Evolutionary conservation across 2,113 vertebrate species (phyloP).

Genomic region (Osmerus eperlanus): DNA sequence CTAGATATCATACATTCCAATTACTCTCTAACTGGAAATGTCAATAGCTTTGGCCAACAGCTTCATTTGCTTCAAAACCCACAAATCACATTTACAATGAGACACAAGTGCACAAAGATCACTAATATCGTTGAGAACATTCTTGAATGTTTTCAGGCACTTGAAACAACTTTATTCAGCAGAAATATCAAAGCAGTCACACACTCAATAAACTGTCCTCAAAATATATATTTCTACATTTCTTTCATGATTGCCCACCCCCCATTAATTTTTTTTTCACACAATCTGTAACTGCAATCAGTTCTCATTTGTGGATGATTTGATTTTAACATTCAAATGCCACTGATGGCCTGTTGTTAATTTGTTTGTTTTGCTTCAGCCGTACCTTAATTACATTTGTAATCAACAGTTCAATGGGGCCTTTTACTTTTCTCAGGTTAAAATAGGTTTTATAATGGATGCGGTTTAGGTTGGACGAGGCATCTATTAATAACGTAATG

Average conservation of each 20-base stretch:
- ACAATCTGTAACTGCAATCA: neutral
- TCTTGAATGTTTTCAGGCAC: neutral
- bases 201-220: no score
- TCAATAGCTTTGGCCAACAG: no score
- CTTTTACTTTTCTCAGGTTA: conserved; percentile 60
- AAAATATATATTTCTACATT: no score
- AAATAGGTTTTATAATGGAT: conserved; percentile 67
- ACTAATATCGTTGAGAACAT: neutral
- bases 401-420: conserved; percentile 64
- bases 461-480: conserved; percentile 53
- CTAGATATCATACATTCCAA: no score
- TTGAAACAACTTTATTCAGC: no score
- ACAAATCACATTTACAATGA: no score
- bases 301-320: conserved; percentile 49
- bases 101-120: no score
- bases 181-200: no score
- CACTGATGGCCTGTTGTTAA: conserved; percentile 54
- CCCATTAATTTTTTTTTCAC: no score
- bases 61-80: no score
- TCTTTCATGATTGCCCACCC: no score
- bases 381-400: conserved; percentile 60
- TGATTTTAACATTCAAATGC: conserved; percentile 50
- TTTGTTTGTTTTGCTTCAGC: conserved; percentile 62
- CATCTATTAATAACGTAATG: conserved; percentile 69
- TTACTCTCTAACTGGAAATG: no score